Conservation (phyloP, 2,888 invertebrate genomes). For the Microchrysa polita region DNA sequence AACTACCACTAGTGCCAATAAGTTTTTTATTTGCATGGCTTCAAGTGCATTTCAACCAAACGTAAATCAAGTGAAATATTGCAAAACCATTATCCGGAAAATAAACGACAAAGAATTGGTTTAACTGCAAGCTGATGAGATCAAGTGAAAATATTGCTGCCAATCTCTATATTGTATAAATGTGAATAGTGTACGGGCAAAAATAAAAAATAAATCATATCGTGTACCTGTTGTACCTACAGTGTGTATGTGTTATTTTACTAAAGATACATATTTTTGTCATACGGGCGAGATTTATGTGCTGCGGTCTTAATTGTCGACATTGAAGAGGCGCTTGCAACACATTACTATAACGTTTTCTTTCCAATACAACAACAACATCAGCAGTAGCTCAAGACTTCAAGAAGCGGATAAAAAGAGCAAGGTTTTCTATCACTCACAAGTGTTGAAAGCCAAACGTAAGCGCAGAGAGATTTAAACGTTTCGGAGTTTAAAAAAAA, state of each 20-base stretch:
- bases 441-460: constrained; percentile 15
- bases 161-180: not conserved
- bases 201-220: too few relatives aligned
- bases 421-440: constrained; percentile 31
- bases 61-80: not conserved
- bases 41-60: not conserved
- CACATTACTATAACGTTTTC: constrained; percentile 29
- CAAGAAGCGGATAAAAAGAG: constrained; percentile 28
- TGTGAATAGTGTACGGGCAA: not conserved
- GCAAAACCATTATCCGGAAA: not conserved
- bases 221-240: not conserved
- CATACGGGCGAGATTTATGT: not conserved
- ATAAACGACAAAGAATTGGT: not conserved
- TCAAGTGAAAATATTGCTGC: constrained; percentile 10
- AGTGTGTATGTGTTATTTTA: not conserved
- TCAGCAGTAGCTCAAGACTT: not conserved
- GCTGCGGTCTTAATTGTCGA: not conserved
- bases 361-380: not conserved
- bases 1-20: not conserved
- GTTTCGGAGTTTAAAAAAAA: not conserved
- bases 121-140: not conserved
- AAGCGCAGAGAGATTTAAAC: not conserved
- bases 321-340: constrained; percentile 17
- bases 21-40: not conserved
- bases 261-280: not conserved